Base-by-base conservation (phyloP, 2,888 invertebrate species). In the Microctonus brassicae region DNA sequence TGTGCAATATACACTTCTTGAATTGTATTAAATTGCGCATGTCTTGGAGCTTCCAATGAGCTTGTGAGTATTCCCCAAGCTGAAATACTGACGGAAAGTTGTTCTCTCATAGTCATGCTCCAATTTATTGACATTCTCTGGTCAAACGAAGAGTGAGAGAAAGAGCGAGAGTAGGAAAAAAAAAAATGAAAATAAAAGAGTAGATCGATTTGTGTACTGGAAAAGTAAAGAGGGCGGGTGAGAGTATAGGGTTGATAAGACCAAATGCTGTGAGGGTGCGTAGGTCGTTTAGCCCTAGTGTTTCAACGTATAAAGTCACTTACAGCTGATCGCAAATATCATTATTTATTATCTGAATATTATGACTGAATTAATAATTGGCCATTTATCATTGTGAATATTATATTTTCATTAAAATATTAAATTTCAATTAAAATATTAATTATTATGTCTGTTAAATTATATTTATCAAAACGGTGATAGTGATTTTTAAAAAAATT, bases 51-150 rank as follows among this genome's bases (percentile, higher is more conserved):
- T 1, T 42, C 68, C 67, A 70, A 58, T 60, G 66, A 29, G 58
- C 29, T 67, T 22, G 6, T 26, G 13, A 33, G 4, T 47, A 69
- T 67, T 68, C 24, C 57, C 13, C 67, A 64, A 58, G 69, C 72
- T 69, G 74, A 57, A 66, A 67, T 39, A 34, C 17, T 24, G 24
- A 29, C 70, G 52, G 24, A 24, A 39, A 36, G 11, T 33, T n/a
- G 70, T n/a, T n/a, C 57, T 66, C 76, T 77, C 73, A 75, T 76
- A 79, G 73, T 79, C 85, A 83, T 84, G 86, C 86, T 82, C 85
- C 81, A 77, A 83, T 83, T 84, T 86, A 86, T 86, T 84, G 86
- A 86, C 81, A 81, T 83, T 82, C 72, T 74, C 67, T 76, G 67
- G 72, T 62, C 36, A 60, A n/a, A 64, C 24, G 65, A 52, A 70